Percentiles rank a stretch among this genome's conserved stretches.
Conservation (phyloP, 2,888 invertebrate species). For the Cistogaster globosa region DNA sequence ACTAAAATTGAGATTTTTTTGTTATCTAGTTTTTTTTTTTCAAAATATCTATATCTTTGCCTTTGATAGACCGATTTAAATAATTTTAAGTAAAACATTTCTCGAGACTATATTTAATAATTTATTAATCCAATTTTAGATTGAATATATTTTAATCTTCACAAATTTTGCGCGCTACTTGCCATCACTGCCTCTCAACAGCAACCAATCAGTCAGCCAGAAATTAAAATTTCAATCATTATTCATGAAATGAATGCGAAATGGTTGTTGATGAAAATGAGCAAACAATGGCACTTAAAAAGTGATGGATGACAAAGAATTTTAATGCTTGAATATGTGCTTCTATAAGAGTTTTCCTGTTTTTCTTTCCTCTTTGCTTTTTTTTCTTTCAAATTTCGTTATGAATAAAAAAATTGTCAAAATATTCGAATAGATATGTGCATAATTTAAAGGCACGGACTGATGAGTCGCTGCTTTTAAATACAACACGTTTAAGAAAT, state of each 20-base stretch:
- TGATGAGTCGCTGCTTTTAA: too few relatives aligned
- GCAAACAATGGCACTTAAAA: constrained; percentile 2
- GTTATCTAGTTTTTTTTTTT: too few relatives aligned
- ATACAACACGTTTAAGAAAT: too few relatives aligned
- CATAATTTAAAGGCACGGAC: too few relatives aligned
- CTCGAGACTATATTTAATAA: too few relatives aligned
- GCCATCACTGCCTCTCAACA: not conserved
- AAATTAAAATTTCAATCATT: constrained; percentile 43
- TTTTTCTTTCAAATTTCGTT: not conserved
- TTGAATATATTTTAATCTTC: not conserved
- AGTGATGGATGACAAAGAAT: constrained; percentile 16
- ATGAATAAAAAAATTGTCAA: not conserved
- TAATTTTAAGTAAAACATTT: too few relatives aligned
- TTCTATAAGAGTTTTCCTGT: not conserved
- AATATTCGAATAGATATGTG: too few relatives aligned
- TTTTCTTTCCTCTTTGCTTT: not conserved
- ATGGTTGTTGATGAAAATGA: constrained; percentile 23
- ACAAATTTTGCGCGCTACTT: not conserved
- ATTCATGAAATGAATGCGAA: constrained; percentile 31
- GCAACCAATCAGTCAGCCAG: constrained; percentile 2
- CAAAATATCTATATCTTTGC: too few relatives aligned
- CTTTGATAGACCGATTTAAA: too few relatives aligned
- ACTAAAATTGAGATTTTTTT: too few relatives aligned
- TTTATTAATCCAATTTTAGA: not conserved
- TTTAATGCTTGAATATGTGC: not conserved